Percentiles rank a stretch among this genome's conserved stretches.
Conservation (phyloP, 1,140 invertebrate species). For the Atta texana region DNA sequence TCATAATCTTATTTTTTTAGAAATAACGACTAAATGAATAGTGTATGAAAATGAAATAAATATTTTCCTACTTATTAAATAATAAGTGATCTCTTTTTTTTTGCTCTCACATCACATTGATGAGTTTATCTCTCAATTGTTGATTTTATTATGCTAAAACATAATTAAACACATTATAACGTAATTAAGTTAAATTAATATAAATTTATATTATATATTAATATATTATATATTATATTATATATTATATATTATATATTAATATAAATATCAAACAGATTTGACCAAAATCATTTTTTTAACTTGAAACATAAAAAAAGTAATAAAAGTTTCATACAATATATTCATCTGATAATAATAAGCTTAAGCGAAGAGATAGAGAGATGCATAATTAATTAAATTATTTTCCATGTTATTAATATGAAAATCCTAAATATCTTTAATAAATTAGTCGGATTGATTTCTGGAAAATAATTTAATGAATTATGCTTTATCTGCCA, state of each 20-base stretch:
- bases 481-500: not conserved
- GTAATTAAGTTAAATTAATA: not conserved
- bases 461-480: conserved; percentile 4
- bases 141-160: not conserved
- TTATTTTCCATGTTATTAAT: not conserved
- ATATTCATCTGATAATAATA: not conserved
- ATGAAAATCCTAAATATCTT: not conserved
- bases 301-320: not conserved
- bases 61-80: not conserved
- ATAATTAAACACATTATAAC: not conserved
- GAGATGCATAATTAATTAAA: not conserved
- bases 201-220: too few relatives aligned
- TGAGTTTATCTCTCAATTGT: too few relatives aligned
- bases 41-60: not conserved
- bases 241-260: too few relatives aligned
- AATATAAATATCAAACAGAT: not conserved
- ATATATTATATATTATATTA: too few relatives aligned
- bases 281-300: not conserved
- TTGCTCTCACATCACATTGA: not conserved
- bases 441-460: not conserved
- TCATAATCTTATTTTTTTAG: too few relatives aligned
- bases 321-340: not conserved
- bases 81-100: not conserved
- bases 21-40: not conserved
- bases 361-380: not conserved